Base-by-base conservation (phyloP, 2,888 invertebrate species). In the Dasypogon diadema region DNA sequence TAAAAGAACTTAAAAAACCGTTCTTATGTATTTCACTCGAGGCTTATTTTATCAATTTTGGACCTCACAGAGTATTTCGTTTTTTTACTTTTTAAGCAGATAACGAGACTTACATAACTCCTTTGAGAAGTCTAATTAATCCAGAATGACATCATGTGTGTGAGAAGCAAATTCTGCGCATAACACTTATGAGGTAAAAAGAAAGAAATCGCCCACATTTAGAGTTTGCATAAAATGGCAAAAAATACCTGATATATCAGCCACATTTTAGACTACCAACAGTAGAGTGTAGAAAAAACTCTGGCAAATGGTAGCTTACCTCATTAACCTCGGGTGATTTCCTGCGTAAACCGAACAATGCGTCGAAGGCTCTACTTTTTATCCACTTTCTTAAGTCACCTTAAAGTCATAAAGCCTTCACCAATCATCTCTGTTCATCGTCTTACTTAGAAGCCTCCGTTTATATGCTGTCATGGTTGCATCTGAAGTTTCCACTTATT, bases 251-350 rank as follows among this genome's bases (percentile, higher is more conserved):
- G 22, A 22, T n/a, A 42, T 42, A n/a, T 14, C 21, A 65, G 65
- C 46, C 42, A 46, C n/a, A 65, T 65, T 42, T 42, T 46, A 24
- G n/a, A 22, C 42, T 6, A 46, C 16, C 65, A 24, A 24, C 5
- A 10, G 16, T 8, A 18, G 34, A 10, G n/a, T 16, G 12, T 21
- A 68, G 42, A 68, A 70, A 70, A 54, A 54, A 34, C 10, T 18
- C 26, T 21, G 26, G 10, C 58, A n/a, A n/a, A n/a, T n/a, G n/a
- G n/a, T n/a, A 76, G 79, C 79, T 79, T 80, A 81, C 80, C 79
- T 81, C 81, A 80, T 81, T 81, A 81, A 81, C 80, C 79, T 78
- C 79, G 75, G 78, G 77, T 79, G 78, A 79, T 79, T 81, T 81
- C 81, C 81, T 80, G 81, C 79, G 78, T 78, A 70, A 51, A 37